Base-by-base conservation (phyloP, 2,113 vertebrate genomes). In the Cettia cetti region DNA sequence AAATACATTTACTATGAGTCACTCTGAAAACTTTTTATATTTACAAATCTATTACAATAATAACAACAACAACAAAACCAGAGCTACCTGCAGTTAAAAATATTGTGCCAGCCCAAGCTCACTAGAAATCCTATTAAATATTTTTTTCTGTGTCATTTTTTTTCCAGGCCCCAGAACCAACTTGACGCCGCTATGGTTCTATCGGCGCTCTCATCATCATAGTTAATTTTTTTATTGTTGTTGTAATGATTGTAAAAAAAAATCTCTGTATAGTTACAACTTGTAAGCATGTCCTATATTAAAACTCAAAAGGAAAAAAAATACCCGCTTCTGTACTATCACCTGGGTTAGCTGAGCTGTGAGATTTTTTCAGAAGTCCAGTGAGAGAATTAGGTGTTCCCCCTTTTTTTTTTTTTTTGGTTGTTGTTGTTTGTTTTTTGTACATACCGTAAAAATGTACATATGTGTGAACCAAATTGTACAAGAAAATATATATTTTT, bases 401-500 rank as follows among this genome's bases (percentile, higher is more conserved):
- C 97, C 12, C 1, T 5, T 4, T 35, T 27, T 96, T 98, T 97
- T 98, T 98, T 98, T 35, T 35, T 28, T 96, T 98, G 97, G 7
- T 98, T 98, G 85, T 82, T 88, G 71, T 76, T 59, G 37, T 37
- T 82, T 42, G 40, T 97, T 98, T 99, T 99, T 99, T 99, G 98
- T 99, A 99, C 99, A 99, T 99, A 99, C 98, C 97, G 98, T 98
- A 98, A 98, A 96, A 99, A 98, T 99, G 99, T 99, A 99, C 98
- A 99, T 99, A 99, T 85, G 98, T 99, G 99, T 99, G 99, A 99
- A 99, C 98, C 98, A 98, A 99, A 99, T 99, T 99, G 99, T 99
- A 99, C 99, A 99, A 99, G 98, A 99, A 99, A 99, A 98, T 99
- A 98, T 99, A 99, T 99, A 99, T 99, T 99, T 98, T 99, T 99